phyloP scores from a whole-genome alignment of 2,113 vertebrate species.

The Sarotherodon lohbergeri region DNA sequence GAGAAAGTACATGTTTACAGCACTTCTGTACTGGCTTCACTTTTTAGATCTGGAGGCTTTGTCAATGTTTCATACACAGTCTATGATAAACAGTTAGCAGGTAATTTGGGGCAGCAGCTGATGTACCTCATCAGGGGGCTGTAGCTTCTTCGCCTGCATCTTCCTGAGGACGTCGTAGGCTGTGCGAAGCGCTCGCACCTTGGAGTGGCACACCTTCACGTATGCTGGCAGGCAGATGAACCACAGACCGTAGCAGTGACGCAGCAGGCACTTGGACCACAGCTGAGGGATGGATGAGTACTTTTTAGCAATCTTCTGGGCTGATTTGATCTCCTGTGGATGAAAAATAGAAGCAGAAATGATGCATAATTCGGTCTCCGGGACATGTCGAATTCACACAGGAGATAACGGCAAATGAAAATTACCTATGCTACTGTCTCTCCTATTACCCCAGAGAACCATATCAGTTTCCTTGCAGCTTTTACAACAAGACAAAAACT shows the following conservation, averaged over 20 bases:
- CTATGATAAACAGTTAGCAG: background rate
- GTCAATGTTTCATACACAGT: background rate
- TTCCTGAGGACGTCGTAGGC: slow-evolving; percentile 95
- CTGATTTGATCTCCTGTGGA: slow-evolving; percentile 88
- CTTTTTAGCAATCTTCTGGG: slow-evolving; percentile 92
- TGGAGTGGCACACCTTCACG: slow-evolving; percentile 92
- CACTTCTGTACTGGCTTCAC: background rate
- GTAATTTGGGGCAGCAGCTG: background rate
- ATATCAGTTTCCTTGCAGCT: background rate
- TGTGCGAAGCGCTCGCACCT: slow-evolving; percentile 89
- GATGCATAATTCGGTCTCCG: background rate
- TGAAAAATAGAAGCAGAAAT: background rate
- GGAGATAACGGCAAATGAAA: background rate
- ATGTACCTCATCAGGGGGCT: slow-evolving; percentile 91
- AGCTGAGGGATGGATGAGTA: slow-evolving; percentile 93
- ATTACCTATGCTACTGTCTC: background rate
- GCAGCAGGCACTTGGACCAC: slow-evolving; percentile 96
- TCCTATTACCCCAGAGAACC: background rate
- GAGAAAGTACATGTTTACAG: background rate
- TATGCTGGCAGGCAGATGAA: slow-evolving; percentile 97
- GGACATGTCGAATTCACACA: background rate
- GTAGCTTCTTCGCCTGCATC: slow-evolving; percentile 93
- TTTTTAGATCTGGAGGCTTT: background rate
- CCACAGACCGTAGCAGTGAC: slow-evolving; percentile 95
- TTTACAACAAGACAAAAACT: background rate